Evolutionary conservation across 2,888 invertebrate species (phyloP), one percentile per base, ranked within the genome.

Genomic region (Glyphotaelius pellucidus): DNA sequence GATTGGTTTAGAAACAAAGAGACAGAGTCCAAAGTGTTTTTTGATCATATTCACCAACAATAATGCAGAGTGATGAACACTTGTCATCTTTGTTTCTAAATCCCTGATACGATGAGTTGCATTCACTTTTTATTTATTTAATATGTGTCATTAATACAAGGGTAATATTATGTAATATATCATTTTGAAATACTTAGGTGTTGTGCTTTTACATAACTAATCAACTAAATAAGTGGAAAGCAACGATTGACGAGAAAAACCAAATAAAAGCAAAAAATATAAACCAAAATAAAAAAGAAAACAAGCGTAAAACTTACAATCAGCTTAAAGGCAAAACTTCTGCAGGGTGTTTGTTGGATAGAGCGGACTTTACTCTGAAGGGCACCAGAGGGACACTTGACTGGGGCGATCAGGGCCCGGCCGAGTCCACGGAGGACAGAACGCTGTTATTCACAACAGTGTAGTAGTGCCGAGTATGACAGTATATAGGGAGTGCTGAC

Each of bases 271-370:
- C 88, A 47, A 89, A 92, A 89, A 94, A 94, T 93, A 94, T 93
- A 93, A 90, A 84, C 93, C 94, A 94, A 93, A 94, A 93, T 93
- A 94, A 94, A 94, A 94, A 94, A 94, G 89, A 94, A 94, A 94
- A 94, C 95, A 93, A 93, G 92, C 90, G 92, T 93, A 93, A 93
- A 92, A 96, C 96, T 96, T 95, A 96, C 96, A 95, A 95, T 95
- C 95, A 96, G 96, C 95, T 96, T 95, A 96, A 96, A 96, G 96
- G 93, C 93, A 93, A 93, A 93, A 93, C 96, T 95, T 95, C 95
- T 94, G 94, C 93, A 94, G 94, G 94, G 94, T 93, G 93, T 67
- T 67, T 67, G 67, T 67, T 93, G 91, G 92, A 91, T 90, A 85
- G 92, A 91, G 91, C 91, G 90, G 86, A 91, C 91, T 92, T 91